A percentile compares a stretch with the other conserved stretches of the same genome.
Conservation (phyloP, 2,888 invertebrate genomes). For the Stenchaetothrips biformis region DNA sequence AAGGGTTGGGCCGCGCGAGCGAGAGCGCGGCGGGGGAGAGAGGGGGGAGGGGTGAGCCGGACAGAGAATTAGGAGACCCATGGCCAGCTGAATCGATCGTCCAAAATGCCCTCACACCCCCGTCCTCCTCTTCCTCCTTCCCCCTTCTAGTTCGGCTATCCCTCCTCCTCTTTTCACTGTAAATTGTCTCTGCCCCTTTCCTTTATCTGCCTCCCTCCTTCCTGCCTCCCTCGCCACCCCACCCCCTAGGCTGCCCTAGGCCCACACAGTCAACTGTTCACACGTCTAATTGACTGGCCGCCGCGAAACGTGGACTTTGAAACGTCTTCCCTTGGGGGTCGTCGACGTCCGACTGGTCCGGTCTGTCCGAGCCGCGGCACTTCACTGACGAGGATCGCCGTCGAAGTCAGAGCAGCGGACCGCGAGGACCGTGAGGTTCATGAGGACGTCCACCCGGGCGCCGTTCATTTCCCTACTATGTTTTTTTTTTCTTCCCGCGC, state of each 20-base stretch:
- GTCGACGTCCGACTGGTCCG: too few species aligned
- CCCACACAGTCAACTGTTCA: constrained; percentile 1
- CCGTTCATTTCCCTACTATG: neutral
- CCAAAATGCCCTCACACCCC: constrained; percentile 30
- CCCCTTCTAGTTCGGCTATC: neutral
- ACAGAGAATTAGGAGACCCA: constrained; percentile 28
- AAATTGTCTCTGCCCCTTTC: neutral
- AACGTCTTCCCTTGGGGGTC: too few species aligned
- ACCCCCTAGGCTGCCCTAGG: neutral
- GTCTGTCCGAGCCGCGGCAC: too few species aligned
- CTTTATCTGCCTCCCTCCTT: neutral
- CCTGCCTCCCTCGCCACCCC: constrained; percentile 3
- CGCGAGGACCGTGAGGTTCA: too few species aligned
- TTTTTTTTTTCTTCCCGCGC: neutral
- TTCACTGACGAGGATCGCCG: too few species aligned
- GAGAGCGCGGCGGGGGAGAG: neutral
- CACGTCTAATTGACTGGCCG: constrained; percentile 11
- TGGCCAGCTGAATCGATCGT: constrained; percentile 30
- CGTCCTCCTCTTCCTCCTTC: constrained; percentile 24
- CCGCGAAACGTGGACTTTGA: neutral
- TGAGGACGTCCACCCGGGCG: neutral
- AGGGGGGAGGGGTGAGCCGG: constrained; percentile 19
- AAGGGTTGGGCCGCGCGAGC: constrained; percentile 30
- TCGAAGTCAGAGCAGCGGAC: too few species aligned
- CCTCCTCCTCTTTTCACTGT: neutral